Percentiles rank a stretch among this genome's conserved stretches.
These are phyloP conservation scores for Stenotaenia linearis DNA, from an alignment of 2,888 invertebrate species.

Conservation along the genomic window DNA sequence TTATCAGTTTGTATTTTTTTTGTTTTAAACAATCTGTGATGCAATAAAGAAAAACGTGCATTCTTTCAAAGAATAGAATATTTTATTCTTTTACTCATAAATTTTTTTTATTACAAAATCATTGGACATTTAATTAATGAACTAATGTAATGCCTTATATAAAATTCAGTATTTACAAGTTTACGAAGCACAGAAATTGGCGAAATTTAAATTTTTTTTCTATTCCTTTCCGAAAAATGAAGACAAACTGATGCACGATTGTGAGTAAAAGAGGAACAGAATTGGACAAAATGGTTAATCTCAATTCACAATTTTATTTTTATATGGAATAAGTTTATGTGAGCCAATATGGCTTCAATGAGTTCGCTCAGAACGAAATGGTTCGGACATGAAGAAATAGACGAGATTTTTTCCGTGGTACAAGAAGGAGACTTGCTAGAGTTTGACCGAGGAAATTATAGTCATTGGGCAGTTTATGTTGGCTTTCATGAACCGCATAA, in stretches of 20 bases:
- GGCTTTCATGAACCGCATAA: neutral
- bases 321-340: neutral
- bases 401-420: neutral
- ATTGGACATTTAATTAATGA: too few species aligned
- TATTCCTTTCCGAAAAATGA: neutral
- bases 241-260: neutral
- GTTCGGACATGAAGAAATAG: neutral
- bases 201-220: neutral
- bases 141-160: neutral
- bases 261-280: too few species aligned
- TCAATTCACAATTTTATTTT: neutral
- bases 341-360: neutral
- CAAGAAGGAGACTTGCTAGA: conserved; percentile 21
- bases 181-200: neutral
- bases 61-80: neutral
- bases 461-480: conserved; percentile 24
- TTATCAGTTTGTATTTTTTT: too few species aligned
- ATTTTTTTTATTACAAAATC: neutral
- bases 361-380: neutral
- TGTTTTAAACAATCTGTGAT: neutral
- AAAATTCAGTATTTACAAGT: neutral
- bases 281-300: neutral
- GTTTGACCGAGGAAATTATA: conserved; percentile 17
- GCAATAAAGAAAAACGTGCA: neutral
- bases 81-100: neutral